Percentiles rank a stretch among this genome's conserved stretches.
Conservation (phyloP, 1,140 invertebrate genomes). For the Drosophila melanogaster region Release_6_plus_ISO1_MT NT_033777.3:5212001-5212500, state of each 20-base stretch:
- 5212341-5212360: constrained; percentile 8
- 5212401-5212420: no score
- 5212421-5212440: no score
- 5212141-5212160: neutral
- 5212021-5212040: constrained; percentile 9
- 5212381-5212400: no score
- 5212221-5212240: constrained; percentile 45
- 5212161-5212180: constrained; percentile 37
- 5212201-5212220: constrained; percentile 42
- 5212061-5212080: constrained; percentile 50
- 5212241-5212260: constrained; percentile 64
- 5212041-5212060: constrained; percentile 30
- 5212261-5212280: constrained; percentile 57
- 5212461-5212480: no score
- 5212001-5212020: constrained; percentile 2
- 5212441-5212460: no score
- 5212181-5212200: constrained; percentile 26
- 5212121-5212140: constrained; percentile 22
- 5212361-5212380: no score
- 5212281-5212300: constrained; percentile 30
- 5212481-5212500: no score
- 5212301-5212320: constrained; percentile 25
- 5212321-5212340: constrained; percentile 29
- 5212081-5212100: constrained; percentile 30
- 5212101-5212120: constrained; percentile 66